Evolutionary conservation across 2,888 invertebrate genomes (phyloP).

Genomic region (Onchidella celtica): DNA sequence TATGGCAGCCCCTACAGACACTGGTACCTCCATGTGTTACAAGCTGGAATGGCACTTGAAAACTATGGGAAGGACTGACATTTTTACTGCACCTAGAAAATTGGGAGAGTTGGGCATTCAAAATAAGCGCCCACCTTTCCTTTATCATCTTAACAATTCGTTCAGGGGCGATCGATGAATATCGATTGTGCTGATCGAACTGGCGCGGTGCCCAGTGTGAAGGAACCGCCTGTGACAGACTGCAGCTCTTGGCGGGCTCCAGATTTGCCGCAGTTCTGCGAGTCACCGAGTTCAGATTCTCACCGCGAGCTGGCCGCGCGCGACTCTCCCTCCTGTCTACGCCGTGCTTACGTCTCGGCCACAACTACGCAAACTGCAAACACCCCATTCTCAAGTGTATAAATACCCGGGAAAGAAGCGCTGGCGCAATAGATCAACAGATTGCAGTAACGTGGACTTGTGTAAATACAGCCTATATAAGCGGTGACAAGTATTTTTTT

Average conservation of each 20-base stretch:
- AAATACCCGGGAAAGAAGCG: background rate
- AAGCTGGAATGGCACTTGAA: no score
- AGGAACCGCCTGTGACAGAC: no score
- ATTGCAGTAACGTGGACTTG: background rate
- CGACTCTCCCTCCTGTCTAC: background rate
- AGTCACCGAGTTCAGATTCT: conserved; percentile 12
- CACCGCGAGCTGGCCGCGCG: background rate
- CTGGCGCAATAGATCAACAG: background rate
- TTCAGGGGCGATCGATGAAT: background rate
- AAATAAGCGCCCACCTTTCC: background rate
- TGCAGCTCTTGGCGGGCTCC: background rate
- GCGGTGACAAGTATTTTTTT: no score
- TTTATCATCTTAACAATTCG: background rate
- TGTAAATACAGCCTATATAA: background rate
- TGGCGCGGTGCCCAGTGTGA: background rate
- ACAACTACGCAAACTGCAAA: background rate
- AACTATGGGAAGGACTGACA: background rate
- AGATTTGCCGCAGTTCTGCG: conserved; percentile 1
- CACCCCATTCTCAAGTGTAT: background rate
- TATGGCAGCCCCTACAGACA: no score
- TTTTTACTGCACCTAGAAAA: background rate
- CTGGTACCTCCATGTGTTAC: no score
- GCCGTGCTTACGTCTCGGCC: background rate
- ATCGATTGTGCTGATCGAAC: background rate
- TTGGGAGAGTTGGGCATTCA: background rate